Base-by-base conservation (phyloP, 2,888 invertebrate genomes). In the Nymphalis urticae region DNA sequence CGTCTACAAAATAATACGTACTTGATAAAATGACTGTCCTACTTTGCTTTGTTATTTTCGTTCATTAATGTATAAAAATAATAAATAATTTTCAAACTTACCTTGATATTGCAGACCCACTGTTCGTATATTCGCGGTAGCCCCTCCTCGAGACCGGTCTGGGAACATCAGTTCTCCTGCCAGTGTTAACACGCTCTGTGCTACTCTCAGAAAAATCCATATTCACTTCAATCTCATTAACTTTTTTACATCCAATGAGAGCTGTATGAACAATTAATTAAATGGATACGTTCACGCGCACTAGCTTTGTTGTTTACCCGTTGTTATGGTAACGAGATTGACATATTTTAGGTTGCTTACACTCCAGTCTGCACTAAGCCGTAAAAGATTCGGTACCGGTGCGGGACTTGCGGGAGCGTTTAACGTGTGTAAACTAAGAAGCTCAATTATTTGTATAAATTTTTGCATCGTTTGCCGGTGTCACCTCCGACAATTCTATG, bases 121-220 rank as follows among this genome's bases (percentile, higher is more conserved):
- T 84, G 68, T 88, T 87, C 0, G 81, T 85, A 67, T 86, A 88
- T 51, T 92, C 92, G 32, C 90, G 78, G 66, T 86, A 88, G 0
- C 92, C 92, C 2, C 91, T 75, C 66, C 92, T 84, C 47, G 92
- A 92, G 42, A 92, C 85, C 0, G 92, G 92, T 4, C 92, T 79
- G 5, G 85, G 75, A n/a, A 81, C 82, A 70, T 86, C 87, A 27
- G 82, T 68, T 66, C 87, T 82, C 66, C 85, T 84, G 62, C 80
- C 80, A 75, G 83, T 82, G 62, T 82, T 79, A 48, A 80, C 81
- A 68, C 82, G 80, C 64, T 83, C 85, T 51, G 69, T 66, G 75
- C 84, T 87, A 76, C 83, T 82, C 68, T 90, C 92, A 72, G 89
- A 87, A 88, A 83, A 92, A 90, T 92, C 92, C 92, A 92, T 92